Conservation (phyloP, 2,888 invertebrate genomes). For the Cephus pulcher region DNA sequence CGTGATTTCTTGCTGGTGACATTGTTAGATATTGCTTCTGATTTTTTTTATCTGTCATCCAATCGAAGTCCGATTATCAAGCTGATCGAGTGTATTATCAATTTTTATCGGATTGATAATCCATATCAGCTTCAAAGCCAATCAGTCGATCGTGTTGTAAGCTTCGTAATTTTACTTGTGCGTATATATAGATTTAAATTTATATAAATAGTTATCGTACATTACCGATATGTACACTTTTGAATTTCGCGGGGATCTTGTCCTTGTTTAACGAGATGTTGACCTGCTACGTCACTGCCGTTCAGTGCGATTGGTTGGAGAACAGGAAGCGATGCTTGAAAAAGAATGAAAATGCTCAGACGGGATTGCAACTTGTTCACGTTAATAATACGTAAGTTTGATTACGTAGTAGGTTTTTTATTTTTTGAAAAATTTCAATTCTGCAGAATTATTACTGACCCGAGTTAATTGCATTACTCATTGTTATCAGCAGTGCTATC, state of each 20-base stretch:
- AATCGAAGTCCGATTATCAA: not conserved
- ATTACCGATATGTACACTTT: not conserved
- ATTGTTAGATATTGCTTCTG: not conserved
- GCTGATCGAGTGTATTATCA: not conserved
- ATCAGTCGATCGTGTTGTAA: not conserved
- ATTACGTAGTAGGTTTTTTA: not conserved
- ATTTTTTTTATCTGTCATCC: not conserved
- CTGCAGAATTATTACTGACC: not conserved
- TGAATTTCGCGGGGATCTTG: not conserved
- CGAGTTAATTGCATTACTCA: not conserved
- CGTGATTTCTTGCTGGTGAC: not conserved
- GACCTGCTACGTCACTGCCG: conserved; percentile 51
- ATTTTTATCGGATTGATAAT: not conserved
- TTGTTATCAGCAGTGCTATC: not conserved
- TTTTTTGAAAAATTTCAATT: too few relatives aligned
- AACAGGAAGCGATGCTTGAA: conserved; percentile 18
- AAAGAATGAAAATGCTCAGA: not conserved
- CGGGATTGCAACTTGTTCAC: not conserved
- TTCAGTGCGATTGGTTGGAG: conserved; percentile 49
- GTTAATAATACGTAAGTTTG: not conserved
- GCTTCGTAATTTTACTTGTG: not conserved
- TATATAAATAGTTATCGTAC: not conserved
- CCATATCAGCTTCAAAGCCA: not conserved
- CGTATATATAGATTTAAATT: not conserved
- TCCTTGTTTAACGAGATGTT: conserved; percentile 35